Conservation (phyloP, 1,140 invertebrate genomes). For the Nasonia longicornis region DNA sequence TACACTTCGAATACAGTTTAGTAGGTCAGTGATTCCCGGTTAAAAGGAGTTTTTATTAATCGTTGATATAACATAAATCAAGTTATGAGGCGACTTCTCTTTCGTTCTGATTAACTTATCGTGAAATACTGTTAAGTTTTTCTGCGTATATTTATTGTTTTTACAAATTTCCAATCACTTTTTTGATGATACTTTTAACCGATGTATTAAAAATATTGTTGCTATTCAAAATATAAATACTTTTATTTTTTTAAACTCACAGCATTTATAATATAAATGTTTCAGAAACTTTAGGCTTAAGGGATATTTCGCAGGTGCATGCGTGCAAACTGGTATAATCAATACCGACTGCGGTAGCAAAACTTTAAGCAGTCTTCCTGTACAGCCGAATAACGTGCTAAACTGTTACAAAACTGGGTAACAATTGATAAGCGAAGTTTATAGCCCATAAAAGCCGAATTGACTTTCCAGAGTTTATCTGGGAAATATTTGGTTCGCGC, state of each 20-base stretch:
- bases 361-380: neutral
- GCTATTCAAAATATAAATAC: too few relatives aligned
- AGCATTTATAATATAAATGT: too few relatives aligned
- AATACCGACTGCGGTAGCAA: neutral
- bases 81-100: neutral
- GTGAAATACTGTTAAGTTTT: neutral
- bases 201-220: too few relatives aligned
- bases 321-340: neutral
- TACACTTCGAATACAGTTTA: neutral
- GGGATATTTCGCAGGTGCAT: neutral
- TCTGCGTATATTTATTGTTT: neutral
- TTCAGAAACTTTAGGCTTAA: too few relatives aligned
- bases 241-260: too few relatives aligned
- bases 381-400: neutral
- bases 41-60: neutral
- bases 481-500: too few relatives aligned
- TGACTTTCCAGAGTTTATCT: neutral
- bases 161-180: neutral
- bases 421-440: neutral
- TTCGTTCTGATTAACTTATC: neutral
- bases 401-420: neutral
- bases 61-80: neutral
- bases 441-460: neutral
- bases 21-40: neutral
- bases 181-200: too few relatives aligned